phyloP scores from a whole-genome alignment of 2,888 invertebrate species.

The Cheilosia vernalis region DNA sequence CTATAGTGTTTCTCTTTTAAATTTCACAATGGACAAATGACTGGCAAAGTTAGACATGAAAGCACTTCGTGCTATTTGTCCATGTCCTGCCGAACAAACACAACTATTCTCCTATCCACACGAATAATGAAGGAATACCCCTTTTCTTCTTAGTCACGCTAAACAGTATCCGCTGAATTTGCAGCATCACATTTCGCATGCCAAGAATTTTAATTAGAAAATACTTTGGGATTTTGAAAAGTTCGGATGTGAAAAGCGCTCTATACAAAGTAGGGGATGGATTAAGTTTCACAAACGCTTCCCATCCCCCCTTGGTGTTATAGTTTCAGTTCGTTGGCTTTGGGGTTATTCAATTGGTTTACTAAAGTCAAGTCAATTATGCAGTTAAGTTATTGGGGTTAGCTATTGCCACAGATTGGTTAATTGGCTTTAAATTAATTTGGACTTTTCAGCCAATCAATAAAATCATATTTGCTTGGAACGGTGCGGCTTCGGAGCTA shows the following conservation, averaged over 20 bases:
- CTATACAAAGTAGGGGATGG: conserved; percentile 1
- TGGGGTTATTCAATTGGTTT: conserved; percentile 49
- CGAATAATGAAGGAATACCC: not conserved
- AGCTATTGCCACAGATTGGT: not conserved
- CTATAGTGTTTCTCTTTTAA: not conserved
- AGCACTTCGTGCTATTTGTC: conserved; percentile 1
- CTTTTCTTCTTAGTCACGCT: not conserved
- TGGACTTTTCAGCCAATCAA: not conserved
- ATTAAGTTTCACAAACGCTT: conserved; percentile 26
- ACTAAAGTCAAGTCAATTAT: conserved; percentile 62
- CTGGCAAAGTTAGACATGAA: not conserved
- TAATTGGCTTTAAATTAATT: not conserved
- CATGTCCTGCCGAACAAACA: not conserved
- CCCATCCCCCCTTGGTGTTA: not conserved
- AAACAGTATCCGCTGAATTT: conserved; percentile 30
- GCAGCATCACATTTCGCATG: conserved; percentile 32
- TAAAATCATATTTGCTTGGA: too few species aligned
- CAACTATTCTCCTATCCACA: not conserved
- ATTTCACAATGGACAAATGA: not conserved
- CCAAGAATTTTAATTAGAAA: conserved; percentile 60
- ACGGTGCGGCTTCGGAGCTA: too few species aligned
- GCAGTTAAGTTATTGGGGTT: conserved; percentile 32
- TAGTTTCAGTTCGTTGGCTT: conserved; percentile 35
- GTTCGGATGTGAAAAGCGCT: conserved; percentile 34
- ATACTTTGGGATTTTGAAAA: conserved; percentile 47